Conservation (phyloP, 1,140 invertebrate species). For the Nilaparvata lugens region DNA sequence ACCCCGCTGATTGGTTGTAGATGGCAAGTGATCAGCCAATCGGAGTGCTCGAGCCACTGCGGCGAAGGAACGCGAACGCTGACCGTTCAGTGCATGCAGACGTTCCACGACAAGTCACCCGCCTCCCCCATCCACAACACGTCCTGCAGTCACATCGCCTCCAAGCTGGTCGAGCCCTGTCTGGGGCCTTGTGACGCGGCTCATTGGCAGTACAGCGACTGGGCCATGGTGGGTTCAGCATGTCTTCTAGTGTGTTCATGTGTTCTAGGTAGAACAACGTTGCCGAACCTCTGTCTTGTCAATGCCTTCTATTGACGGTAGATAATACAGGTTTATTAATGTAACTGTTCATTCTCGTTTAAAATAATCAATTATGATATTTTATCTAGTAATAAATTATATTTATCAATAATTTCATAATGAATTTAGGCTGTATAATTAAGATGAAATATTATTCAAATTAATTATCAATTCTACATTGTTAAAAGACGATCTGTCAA, state of each 20-base stretch:
- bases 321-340: too few species aligned
- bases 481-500: too few species aligned
- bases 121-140: slow-evolving; percentile 33
- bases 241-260: too few species aligned
- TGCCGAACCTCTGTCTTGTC: too few species aligned
- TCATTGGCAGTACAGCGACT: slow-evolving; percentile 60
- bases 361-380: too few species aligned
- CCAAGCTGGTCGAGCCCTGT: slow-evolving; percentile 47
- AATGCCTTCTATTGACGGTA: too few species aligned
- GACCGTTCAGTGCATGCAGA: slow-evolving; percentile 42
- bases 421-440: too few species aligned
- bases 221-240: slow-evolving; percentile 43
- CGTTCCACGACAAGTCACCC: slow-evolving; percentile 26
- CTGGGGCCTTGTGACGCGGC: slow-evolving; percentile 51
- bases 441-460: background rate
- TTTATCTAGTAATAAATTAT: too few species aligned
- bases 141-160: slow-evolving; percentile 45
- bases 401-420: too few species aligned
- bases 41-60: slow-evolving; percentile 62
- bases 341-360: too few species aligned
- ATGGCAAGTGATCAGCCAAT: slow-evolving; percentile 43
- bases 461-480: too few species aligned
- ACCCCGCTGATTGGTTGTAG: slow-evolving; percentile 31
- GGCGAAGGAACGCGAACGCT: slow-evolving; percentile 50
- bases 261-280: too few species aligned